phyloP scores from a whole-genome alignment of 2,113 vertebrate species.

The Stictonetta naevosa region DNA sequence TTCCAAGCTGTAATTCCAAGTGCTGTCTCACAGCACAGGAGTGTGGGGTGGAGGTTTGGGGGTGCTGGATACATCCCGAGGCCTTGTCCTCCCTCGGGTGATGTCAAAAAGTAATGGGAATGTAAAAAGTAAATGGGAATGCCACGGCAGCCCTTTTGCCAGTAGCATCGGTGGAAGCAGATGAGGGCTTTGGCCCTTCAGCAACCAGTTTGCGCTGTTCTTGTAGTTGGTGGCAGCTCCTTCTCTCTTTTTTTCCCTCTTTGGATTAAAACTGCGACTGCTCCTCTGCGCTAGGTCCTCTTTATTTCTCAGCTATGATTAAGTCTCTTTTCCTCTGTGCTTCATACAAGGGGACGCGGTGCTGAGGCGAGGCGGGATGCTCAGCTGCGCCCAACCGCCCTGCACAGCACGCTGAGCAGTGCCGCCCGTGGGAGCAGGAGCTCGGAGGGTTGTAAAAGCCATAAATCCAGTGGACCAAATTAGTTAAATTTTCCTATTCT shows the following conservation, averaged over 20 bases:
- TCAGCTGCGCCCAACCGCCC: neutral
- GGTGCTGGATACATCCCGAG: neutral
- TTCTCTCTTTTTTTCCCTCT: neutral
- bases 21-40: neutral
- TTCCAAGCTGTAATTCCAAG: slow-evolving; percentile 37
- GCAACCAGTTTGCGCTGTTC: accelerated
- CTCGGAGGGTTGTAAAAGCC: slow-evolving; percentile 19
- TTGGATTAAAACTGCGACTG: accelerated
- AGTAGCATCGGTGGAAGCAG: neutral
- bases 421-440: neutral
- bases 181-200: neutral
- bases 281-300: accelerated
- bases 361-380: neutral
- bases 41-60: neutral
- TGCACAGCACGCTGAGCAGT: neutral
- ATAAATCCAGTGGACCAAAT: slow-evolving; percentile 43
- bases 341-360: neutral
- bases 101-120: neutral
- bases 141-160: neutral
- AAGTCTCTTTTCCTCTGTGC: neutral
- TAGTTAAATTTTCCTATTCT: slow-evolving; percentile 34
- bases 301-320: neutral
- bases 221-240: neutral
- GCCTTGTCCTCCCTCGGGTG: neutral
- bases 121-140: neutral